Base-by-base conservation (phyloP, 2,888 invertebrate species). In the Geophilus truncorum region DNA sequence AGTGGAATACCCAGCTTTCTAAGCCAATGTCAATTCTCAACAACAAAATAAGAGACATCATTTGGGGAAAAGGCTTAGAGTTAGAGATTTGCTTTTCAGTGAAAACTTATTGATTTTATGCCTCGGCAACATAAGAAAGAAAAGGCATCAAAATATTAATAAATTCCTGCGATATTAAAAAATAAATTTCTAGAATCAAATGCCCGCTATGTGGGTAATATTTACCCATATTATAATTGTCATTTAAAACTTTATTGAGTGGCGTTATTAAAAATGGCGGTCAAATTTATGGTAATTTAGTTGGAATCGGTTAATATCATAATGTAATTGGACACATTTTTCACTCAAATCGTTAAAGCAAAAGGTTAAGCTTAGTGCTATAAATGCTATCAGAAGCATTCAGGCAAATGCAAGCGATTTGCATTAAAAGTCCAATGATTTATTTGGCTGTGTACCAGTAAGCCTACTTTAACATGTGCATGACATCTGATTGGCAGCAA, bases 321-420 rank as follows among this genome's bases (percentile, higher is more conserved):
- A 70, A 70, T 70, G 25, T 70, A 70, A 70, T 70, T 70, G 70
- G 70, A 70, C 70, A 28, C 70, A 70, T 70, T 70, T 70, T 70
- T 70, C 70, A 70, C 28, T 28, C 28, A 70, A 25, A 70, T 70
- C 70, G 70, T 70, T 25, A 70, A 70, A 70, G 10, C 70, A 70
- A 70, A 51, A 70, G 70, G 70, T 70, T 70, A 70, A 70, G 28
- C 70, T 70, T 18, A 25, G 25, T 15, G 70, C n/a, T 25, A 28
- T 70, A 70, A 70, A 70, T 25, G 70, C 70, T 70, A 70, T 70
- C 70, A 7, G 70, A 70, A 70, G 70, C 70, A 28, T 70, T 70
- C 70, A 70, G 70, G 70, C 70, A 70, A 70, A 70, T 70, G 28
- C 28, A 70, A 28, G 28, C n/a, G 15, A 70, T 70, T 70, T 70